Base-by-base conservation (phyloP, 35 echinoderm and acorn worm genomes). In the Strongylocentrotus purpuratus region DNA sequence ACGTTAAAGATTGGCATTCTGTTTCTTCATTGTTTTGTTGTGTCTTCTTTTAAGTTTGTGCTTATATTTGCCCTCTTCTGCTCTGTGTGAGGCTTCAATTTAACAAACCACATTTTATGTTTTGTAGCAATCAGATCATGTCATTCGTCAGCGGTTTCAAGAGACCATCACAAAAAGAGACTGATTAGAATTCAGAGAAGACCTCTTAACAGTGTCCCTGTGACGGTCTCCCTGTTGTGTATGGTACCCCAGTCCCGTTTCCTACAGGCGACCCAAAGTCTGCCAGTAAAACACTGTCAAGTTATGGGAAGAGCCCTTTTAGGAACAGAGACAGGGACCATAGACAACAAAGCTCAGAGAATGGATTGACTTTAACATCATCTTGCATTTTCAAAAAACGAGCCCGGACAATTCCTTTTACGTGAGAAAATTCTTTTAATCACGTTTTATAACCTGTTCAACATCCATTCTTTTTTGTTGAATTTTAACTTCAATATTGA, bases 311-410 rank as follows among this genome's bases (percentile, higher is more conserved):
- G 31, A 31, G 11, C 17, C 46, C 46, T 46, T 47, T 47, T 28
- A 32, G 91, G 48, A 31, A 25, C n/a, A 32, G 46, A 50, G 48
- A 46, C 31, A 58, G 91, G 48, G n/a, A 46, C 45, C 48, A 50
- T 14, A 47, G 18, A 47, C 91, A 93, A 46, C 93, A 94, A 94
- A 95, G 89, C 96, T 97, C 94, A 97, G 96, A 97, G 96, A 97
- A 97, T 97, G 96, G 96, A 97, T 97, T 95, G 94, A 97, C 96
- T 95, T 47, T 97, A 13, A 97, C 96, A 97, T 97, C 96, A 97
- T 94, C 86, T 97, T 94, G 94, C 96, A 12, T n/a, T n/a, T n/a
- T 85, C 2, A 2, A 1, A 85, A 2, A 31, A 31, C 70, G 2
- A 85, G 4, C 15, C 70, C 35, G 0, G 35, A 41, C 35, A 41